Conservation (phyloP, 2,797 vertebrate genomes). For the Hozukius guyotensis region DNA sequence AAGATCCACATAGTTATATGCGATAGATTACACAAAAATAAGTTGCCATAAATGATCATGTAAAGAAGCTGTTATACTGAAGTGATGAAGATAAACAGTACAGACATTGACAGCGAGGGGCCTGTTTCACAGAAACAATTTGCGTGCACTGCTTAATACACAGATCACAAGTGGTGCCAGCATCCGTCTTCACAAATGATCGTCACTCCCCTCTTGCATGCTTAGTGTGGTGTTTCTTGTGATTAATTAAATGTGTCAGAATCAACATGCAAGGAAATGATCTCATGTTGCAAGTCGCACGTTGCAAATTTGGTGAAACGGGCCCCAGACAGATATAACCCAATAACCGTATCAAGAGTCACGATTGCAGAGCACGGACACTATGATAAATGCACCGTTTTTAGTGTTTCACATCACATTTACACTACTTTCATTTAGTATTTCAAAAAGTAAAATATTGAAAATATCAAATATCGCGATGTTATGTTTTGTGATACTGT, state of each 20-base stretch:
- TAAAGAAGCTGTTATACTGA: neutral
- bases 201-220: neutral
- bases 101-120: neutral
- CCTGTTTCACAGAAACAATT: neutral
- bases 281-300: neutral
- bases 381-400: neutral
- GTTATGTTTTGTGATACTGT: too few relatives aligned
- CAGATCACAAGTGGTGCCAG: neutral
- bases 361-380: neutral
- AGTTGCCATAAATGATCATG: neutral
- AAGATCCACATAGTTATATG: neutral
- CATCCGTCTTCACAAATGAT: neutral
- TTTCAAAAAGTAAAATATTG: too few relatives aligned
- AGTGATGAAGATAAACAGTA: neutral
- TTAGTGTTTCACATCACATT: neutral
- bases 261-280: neutral
- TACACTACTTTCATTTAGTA: neutral
- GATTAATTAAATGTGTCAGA: neutral
- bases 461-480: too few relatives aligned
- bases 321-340: neutral
- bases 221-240: neutral
- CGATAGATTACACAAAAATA: neutral
- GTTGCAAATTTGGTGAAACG: neutral
- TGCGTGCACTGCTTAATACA: neutral
- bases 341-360: neutral